Evolutionary conservation across 2,888 invertebrate species (phyloP), one percentile per base, ranked within the genome.

Genomic region (Morinoia aosen): DNA sequence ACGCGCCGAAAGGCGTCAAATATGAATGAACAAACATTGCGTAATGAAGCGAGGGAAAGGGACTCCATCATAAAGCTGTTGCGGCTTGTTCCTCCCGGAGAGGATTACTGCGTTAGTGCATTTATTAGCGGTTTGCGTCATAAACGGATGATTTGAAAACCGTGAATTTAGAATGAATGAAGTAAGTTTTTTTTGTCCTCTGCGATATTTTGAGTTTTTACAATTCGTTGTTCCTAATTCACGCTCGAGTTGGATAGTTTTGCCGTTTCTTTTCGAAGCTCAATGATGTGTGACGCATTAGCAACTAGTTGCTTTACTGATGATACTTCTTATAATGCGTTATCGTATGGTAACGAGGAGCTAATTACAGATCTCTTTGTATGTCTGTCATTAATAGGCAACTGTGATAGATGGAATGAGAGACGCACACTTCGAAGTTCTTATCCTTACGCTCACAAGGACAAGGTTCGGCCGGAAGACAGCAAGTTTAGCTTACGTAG

Each of bases 381-480:
- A 33, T 25, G 76, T 76, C 25, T 76, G 33, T 33, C 33, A 76
- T 76, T 33, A 33, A 76, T 76, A 76, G 2, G 25, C 25, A 76
- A 76, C 33, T 25, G 76, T 76, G 8, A 90, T 90, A 4, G 10
- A 39, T 39, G 40, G 19, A 48, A 90, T 10, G 90, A 90, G 90
- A 19, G 48, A 16, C 90, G 11, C 90, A 39, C 40, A 33, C 76
- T 76, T 16, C 8, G 25, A 10, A 19, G 90, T 90, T 90, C 90
- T 90, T 90, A 48, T 40, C 40, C 90, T 16, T 90, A 39, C 88
- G 33, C 90, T 39, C 16, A 39, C 93, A 93, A 93, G 93, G 93
- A 93, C 93, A 93, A 93, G 48, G 93, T 48, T 57, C 33, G 57
- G 58, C 93, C 93, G 93, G 93, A 93, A 57, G 93, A 12, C 93